phyloP scores from a whole-genome alignment of 2,888 invertebrate genomes.

The Elgonia sp. region DNA sequence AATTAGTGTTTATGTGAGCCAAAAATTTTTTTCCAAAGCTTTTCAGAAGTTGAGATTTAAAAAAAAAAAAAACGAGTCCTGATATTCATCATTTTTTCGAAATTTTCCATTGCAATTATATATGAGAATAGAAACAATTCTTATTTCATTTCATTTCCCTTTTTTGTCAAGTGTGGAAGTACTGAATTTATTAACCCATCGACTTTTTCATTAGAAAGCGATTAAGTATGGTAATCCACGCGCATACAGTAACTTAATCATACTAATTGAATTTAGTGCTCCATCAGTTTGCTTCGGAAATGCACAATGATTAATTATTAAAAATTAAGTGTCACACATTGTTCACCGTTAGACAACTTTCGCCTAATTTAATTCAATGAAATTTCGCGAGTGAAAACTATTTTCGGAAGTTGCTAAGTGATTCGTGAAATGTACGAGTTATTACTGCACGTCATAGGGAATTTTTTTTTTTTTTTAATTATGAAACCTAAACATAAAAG shows the following conservation, averaged over 20 bases:
- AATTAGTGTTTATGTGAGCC: conserved; percentile 39
- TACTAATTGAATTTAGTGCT: conserved; percentile 60
- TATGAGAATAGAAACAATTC: not conserved
- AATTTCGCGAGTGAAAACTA: conserved; percentile 34
- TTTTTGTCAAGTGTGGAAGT: conserved; percentile 6
- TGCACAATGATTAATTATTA: conserved; percentile 66
- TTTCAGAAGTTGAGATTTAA: conserved; percentile 8
- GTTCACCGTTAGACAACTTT: conserved; percentile 66
- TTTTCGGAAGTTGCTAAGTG: conserved; percentile 30
- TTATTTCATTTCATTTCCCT: conserved; percentile 10
- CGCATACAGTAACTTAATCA: conserved; percentile 55
- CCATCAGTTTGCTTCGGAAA: conserved; percentile 55
- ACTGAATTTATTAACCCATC: conserved; percentile 51
- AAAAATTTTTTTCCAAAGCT: conserved; percentile 16
- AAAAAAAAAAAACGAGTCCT: conserved; percentile 32
- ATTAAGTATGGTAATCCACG: conserved; percentile 55
- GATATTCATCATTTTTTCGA: conserved; percentile 50
- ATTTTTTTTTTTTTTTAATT: too few species aligned
- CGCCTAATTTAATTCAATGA: conserved; percentile 53
- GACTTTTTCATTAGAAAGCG: conserved; percentile 65
- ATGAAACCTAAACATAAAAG: too few species aligned
- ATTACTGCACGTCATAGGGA: not conserved
- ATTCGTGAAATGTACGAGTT: not conserved
- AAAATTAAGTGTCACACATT: conserved; percentile 69
- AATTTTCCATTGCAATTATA: too few species aligned